Evolutionary conservation across 2,797 vertebrate species (phyloP), one percentile per base, ranked within the genome.

Genomic region (Bradypodion pumilum): DNA sequence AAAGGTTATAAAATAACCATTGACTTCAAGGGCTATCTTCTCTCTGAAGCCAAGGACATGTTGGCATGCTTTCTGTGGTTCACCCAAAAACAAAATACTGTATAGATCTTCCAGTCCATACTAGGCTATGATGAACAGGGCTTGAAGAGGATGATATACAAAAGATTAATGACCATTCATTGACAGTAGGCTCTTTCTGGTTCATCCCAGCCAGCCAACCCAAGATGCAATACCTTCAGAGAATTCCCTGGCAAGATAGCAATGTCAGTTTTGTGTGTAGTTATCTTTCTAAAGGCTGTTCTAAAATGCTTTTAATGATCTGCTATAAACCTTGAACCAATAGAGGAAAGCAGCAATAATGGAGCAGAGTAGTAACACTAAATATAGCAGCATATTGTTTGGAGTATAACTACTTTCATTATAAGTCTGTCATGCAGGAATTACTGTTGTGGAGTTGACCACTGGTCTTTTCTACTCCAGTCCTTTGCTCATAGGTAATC

Each of bases 61-160:
- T 87, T 92, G 91, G 86, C 90, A 92, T 62, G 69, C 88, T 91
- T 80, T 82, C 80, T 56, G 87, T 1, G 60, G 81, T 75, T 90
- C 81, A 86, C 44, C 80, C 86, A 75, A 2, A 23, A 15, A 0
- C 0, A 87, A 15, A 29, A 90, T 63, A n/a, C n/a, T n/a, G n/a
- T n/a, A 68, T 2, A 77, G 78, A 89, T 85, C 87, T 87, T 89
- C 82, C 0, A 12, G 81, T 74, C 76, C 88, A 90, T 80, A 52
- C 0, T 56, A 84, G 87, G 90, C 90, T 84, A 84, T 44, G 84
- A 83, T 60, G 87, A 93, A 56, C 91, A 90, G 83, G 85, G 85
- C 83, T 90, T 0, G 0, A 32, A 87, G 84, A 86, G 1, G 7
- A 2, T 68, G 88, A 82, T 52, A 82, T 68, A 49, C 44, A 49